A percentile compares a stretch with the other conserved stretches of the same genome.
Conservation (phyloP, 2,888 invertebrate genomes). For the Dexiosoma caninum region DNA sequence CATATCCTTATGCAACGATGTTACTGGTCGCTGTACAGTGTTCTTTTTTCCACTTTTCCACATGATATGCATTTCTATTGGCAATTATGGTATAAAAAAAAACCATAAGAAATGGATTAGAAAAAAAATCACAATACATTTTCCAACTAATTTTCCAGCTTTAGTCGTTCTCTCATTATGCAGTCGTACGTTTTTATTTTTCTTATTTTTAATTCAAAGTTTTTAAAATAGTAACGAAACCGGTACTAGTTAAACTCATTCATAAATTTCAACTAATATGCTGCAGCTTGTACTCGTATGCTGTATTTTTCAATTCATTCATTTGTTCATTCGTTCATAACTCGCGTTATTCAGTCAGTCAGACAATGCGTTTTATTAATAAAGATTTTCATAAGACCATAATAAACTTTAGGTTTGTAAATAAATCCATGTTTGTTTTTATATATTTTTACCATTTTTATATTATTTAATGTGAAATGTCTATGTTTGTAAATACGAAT, state of each 20-base stretch:
- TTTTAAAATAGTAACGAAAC: conserved; percentile 41
- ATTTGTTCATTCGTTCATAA: background rate
- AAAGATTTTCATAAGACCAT: conserved; percentile 46
- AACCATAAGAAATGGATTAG: conserved; percentile 27
- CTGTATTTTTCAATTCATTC: conserved; percentile 49
- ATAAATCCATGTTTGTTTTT: background rate
- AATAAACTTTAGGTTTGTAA: conserved; percentile 31
- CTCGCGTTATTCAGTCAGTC: conserved; percentile 6
- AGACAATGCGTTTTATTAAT: conserved; percentile 46
- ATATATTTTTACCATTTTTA: conserved; percentile 16
- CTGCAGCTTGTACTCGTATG: background rate
- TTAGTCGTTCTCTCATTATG: background rate
- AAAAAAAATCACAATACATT: conserved; percentile 11
- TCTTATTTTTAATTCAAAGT: background rate
- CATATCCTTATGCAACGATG: conserved; percentile 52
- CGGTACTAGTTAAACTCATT: conserved; percentile 58
- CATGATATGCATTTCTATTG: conserved; percentile 40
- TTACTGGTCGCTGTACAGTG: background rate
- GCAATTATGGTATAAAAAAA: conserved; percentile 19
- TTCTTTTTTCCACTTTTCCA: background rate
- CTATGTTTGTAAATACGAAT: background rate
- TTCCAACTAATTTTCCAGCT: conserved; percentile 52
- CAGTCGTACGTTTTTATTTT: background rate
- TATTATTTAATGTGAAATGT: conserved; percentile 29
- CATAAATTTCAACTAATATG: conserved; percentile 47